Evolutionary conservation across 2,888 invertebrate genomes (phyloP).

Genomic region (Hermaeophaga mercurialis): DNA sequence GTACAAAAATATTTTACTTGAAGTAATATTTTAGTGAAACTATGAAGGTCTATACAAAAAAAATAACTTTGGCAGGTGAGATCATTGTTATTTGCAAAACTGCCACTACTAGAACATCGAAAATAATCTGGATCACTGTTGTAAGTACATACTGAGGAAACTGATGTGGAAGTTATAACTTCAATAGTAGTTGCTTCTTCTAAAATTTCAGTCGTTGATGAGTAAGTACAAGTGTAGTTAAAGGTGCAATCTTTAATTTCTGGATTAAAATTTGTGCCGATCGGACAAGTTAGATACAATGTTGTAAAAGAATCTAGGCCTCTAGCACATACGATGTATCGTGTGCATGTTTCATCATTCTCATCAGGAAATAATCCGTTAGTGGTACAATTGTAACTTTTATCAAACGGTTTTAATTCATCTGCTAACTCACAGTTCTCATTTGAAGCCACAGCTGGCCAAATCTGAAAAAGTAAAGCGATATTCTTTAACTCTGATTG

Average conservation of each 20-base stretch:
- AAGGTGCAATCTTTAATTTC: slow-evolving; percentile 26
- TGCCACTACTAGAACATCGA: slow-evolving; percentile 30
- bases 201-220: background rate
- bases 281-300: slow-evolving; percentile 52
- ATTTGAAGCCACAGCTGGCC: background rate
- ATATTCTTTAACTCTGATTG: too few relatives aligned
- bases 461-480: slow-evolving; percentile 15
- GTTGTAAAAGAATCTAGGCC: slow-evolving; percentile 6
- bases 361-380: slow-evolving; percentile 18
- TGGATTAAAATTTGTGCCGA: slow-evolving; percentile 33
- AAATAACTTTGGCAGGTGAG: slow-evolving; percentile 53
- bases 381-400: background rate
- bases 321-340: slow-evolving; percentile 33
- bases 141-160: slow-evolving; percentile 10
- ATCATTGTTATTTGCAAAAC: slow-evolving; percentile 36
- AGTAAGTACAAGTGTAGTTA: slow-evolving; percentile 31
- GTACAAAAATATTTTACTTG: slow-evolving; percentile 36
- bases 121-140: slow-evolving; percentile 27
- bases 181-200: too few relatives aligned
- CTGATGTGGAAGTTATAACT: too few relatives aligned
- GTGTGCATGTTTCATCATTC: slow-evolving; percentile 29
- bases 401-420: slow-evolving; percentile 16
- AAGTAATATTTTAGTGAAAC: slow-evolving; percentile 29
- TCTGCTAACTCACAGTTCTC: slow-evolving; percentile 12
- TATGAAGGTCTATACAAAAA: slow-evolving; percentile 50